phyloP scores from a whole-genome alignment of 1,140 invertebrate genomes.

The Propsilocerus akamusi region DNA sequence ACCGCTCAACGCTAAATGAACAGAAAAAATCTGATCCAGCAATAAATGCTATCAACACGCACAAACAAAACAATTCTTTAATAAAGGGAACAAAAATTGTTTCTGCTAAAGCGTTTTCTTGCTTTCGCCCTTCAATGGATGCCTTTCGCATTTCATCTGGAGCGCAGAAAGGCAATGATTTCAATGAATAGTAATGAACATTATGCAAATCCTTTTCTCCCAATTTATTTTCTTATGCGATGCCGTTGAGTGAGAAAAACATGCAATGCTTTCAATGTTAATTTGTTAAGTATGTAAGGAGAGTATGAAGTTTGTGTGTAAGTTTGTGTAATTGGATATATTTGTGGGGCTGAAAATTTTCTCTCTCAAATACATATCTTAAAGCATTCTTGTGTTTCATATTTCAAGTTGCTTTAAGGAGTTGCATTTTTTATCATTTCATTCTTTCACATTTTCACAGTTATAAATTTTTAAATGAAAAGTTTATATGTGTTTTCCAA shows the following conservation, averaged over 20 bases:
- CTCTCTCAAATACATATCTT: too few relatives aligned
- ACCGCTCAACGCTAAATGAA: too few relatives aligned
- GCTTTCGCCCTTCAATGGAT: too few relatives aligned
- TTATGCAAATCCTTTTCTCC: conserved; percentile 3
- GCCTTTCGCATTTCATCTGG: not conserved
- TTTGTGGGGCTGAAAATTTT: not conserved
- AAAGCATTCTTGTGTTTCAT: too few relatives aligned
- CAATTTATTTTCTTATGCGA: not conserved
- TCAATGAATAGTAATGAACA: conserved; percentile 3
- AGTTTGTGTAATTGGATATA: not conserved
- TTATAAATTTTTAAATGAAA: too few relatives aligned
- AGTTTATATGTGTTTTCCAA: too few relatives aligned
- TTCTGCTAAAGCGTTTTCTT: too few relatives aligned
- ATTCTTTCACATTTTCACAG: too few relatives aligned
- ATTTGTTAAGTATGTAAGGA: conserved; percentile 3
- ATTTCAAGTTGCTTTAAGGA: too few relatives aligned
- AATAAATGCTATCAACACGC: conserved; percentile 1
- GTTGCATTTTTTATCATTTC: too few relatives aligned
- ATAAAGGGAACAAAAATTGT: too few relatives aligned
- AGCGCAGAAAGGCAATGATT: not conserved
- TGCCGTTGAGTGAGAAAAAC: not conserved
- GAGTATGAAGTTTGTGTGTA: not conserved
- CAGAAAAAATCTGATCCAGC: not conserved
- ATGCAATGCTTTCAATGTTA: not conserved
- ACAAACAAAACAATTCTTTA: not conserved